These are phyloP conservation scores for Heliopora coerulea DNA, from an alignment of 92 coral and sea anemone species.

Conservation along the genomic window DNA sequence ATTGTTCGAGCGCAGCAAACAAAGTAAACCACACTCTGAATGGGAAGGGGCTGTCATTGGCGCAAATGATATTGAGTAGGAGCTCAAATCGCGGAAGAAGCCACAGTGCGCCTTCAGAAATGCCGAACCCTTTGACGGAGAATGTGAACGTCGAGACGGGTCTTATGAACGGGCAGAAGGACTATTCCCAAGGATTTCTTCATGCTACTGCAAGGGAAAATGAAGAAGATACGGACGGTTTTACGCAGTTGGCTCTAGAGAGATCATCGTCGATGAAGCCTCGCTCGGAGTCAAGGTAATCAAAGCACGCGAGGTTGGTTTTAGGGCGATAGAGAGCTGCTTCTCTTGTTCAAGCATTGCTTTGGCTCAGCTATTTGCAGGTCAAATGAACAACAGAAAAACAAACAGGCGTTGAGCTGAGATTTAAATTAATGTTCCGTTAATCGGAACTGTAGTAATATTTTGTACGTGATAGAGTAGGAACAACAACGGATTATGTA, in stretches of 20 bases:
- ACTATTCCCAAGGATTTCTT: neutral
- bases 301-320: too few relatives aligned
- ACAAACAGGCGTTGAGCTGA: too few relatives aligned
- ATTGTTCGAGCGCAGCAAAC: neutral
- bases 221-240: slow-evolving; percentile 1
- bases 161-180: neutral
- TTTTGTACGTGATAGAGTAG: too few relatives aligned
- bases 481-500: neutral
- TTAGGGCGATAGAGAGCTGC: too few relatives aligned
- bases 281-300: too few relatives aligned
- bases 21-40: neutral
- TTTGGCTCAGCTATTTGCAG: neutral
- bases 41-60: neutral
- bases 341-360: neutral
- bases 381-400: neutral
- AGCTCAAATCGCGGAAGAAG: slow-evolving; percentile 7
- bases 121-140: neutral
- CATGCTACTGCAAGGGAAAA: neutral
- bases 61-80: neutral
- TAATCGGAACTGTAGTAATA: too few relatives aligned
- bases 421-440: too few relatives aligned
- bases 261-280: slow-evolving; percentile 21
- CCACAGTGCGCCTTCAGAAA: slow-evolving; percentile 10
- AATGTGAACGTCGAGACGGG: neutral
- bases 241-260: slow-evolving; percentile 16